Conservation (phyloP, 2,888 invertebrate genomes). For the Geophilus truncorum region DNA sequence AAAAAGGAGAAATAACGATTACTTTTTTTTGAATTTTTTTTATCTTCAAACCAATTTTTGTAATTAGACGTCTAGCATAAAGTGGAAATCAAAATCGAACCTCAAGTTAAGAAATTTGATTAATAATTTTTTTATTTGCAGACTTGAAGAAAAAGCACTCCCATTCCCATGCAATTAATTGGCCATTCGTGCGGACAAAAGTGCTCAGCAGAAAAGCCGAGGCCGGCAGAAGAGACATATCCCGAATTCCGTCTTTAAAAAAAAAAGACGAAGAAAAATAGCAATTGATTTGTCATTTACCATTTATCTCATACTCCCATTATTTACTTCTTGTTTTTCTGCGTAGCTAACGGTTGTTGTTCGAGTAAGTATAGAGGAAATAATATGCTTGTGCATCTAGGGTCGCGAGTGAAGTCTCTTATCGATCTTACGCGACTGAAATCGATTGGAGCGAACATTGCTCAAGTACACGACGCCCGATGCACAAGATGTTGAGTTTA, state of each 20-base stretch:
- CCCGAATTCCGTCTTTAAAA: background rate
- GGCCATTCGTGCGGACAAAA: background rate
- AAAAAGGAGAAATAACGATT: background rate
- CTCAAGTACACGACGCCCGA: background rate
- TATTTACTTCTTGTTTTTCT: background rate
- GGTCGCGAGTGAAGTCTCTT: background rate
- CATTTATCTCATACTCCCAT: background rate
- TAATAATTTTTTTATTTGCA: no score
- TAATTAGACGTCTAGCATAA: background rate
- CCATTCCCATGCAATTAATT: background rate
- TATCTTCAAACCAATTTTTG: background rate
- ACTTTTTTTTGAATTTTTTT: background rate
- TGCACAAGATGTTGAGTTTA: background rate
- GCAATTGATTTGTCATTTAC: background rate
- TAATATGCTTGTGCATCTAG: background rate
- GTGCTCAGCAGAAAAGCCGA: background rate
- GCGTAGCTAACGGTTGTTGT: background rate
- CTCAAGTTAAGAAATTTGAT: background rate
- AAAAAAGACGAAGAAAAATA: no score
- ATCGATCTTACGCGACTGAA: background rate
- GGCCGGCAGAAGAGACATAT: background rate
- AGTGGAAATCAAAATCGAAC: background rate
- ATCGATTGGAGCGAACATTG: constrained; percentile 3
- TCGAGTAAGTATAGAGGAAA: background rate
- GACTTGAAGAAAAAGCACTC: background rate